Conservation (phyloP, 2,113 vertebrate genomes). For the western clawed frog (Xenopus tropicalis) region UCB_Xtro_10.0 CM004447.2:151753001-151753500, state of each 20-base stretch:
- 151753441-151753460: slow-evolving; percentile 10
- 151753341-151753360: slow-evolving; percentile 9
- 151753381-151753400: neutral
- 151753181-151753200: no score
- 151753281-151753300: slow-evolving; percentile 4
- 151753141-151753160: no score
- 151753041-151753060: no score
- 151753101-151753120: no score
- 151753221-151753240: neutral
- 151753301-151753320: neutral
- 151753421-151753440: slow-evolving; percentile 25
- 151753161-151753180: no score
- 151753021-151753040: no score
- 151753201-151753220: neutral
- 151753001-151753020: no score
- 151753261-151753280: neutral
- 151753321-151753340: neutral
- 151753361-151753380: neutral
- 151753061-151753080: no score
- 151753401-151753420: slow-evolving; percentile 29
- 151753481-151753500: slow-evolving; percentile 1
- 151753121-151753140: no score
- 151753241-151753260: neutral
- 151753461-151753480: neutral
- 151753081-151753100: no score